phyloP scores from a whole-genome alignment of 2,888 invertebrate species.

The Drosophila paranaensis region DNA sequence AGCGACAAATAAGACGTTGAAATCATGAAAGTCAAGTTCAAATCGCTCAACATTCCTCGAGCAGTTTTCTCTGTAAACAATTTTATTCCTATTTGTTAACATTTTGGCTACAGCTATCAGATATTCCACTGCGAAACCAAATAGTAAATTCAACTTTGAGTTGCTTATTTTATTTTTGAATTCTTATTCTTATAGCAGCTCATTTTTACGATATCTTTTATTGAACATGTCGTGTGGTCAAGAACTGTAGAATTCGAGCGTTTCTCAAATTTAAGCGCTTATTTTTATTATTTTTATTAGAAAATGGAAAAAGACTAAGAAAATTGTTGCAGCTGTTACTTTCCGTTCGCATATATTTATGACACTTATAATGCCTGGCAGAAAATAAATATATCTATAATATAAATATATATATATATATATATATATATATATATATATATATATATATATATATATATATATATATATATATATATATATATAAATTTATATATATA shows the following conservation, averaged over 20 bases:
- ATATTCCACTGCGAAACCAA: background rate
- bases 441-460: slow-evolving; percentile 5
- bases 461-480: background rate
- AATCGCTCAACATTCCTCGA: slow-evolving; percentile 55
- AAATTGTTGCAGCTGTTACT: slow-evolving; percentile 67
- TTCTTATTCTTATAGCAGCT: slow-evolving; percentile 20
- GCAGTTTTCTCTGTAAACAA: slow-evolving; percentile 9
- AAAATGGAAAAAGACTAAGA: slow-evolving; percentile 6
- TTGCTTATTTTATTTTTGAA: background rate
- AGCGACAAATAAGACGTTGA: slow-evolving; percentile 73
- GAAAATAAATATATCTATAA: slow-evolving; percentile 10
- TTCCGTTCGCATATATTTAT: slow-evolving; percentile 62
- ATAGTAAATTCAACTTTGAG: background rate
- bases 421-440: background rate
- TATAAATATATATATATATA: background rate
- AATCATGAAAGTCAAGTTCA: slow-evolving; percentile 74
- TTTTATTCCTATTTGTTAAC: background rate
- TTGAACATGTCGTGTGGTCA: slow-evolving; percentile 53
- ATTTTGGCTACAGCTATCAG: background rate
- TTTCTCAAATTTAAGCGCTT: slow-evolving; percentile 28
- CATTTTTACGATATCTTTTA: slow-evolving; percentile 40
- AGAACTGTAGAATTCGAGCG: slow-evolving; percentile 19
- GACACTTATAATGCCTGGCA: slow-evolving; percentile 55
- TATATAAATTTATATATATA: background rate
- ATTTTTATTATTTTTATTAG: slow-evolving; percentile 13